Base-by-base conservation (phyloP, 2,797 vertebrate genomes). In the Bovichtus variegatus region DNA sequence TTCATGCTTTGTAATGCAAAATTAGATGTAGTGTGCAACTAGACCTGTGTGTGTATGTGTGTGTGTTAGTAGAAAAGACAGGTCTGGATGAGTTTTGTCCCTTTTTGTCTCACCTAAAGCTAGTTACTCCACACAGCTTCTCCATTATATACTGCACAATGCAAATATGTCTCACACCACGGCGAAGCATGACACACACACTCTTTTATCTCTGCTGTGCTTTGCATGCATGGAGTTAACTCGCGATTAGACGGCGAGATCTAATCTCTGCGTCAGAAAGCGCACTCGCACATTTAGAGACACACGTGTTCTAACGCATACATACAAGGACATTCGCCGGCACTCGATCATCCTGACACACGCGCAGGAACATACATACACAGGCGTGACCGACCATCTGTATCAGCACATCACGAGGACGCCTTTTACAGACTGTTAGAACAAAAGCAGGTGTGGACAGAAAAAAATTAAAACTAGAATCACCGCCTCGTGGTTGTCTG, bases 211-310 rank as follows among this genome's bases (percentile, higher is more conserved):
- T 79, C 65, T 55, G 27, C 71, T 59, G 63, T 76, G 49, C 60
- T 74, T 67, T 83, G 68, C 80, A 82, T 81, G 79, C 65, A 53
- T 8, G 13, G 41, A 83, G 68, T 80, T 78, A 18, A 82, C 67
- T 69, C 58, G 71, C 12, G 71, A 84, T 90, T 67, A 68, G 71
- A 57, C 60, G n/a, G n/a, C 34, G 74, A 74, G 73, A 80, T 87
- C 67, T 71, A 74, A 87, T 87, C 73, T 3, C 84, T 78, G 81
- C 19, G 3, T 84, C 83, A 83, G 83, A 83, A 80, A 69, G 74
- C 71, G 62, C 64, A 47, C 44, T 19, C 8, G 5, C 40, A 19
- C 19, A 18, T 16, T 12, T 55, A 46, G 5, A 60, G 4, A 49
- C 44, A 13, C 16, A 13, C 25, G 18, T 15, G 23, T 5, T 36